Percentiles rank a stretch among this genome's conserved stretches.
Evolutionary conservation across 2,888 invertebrate genomes (phyloP).

Genomic region (Caenorhabditis sp.): DNA sequence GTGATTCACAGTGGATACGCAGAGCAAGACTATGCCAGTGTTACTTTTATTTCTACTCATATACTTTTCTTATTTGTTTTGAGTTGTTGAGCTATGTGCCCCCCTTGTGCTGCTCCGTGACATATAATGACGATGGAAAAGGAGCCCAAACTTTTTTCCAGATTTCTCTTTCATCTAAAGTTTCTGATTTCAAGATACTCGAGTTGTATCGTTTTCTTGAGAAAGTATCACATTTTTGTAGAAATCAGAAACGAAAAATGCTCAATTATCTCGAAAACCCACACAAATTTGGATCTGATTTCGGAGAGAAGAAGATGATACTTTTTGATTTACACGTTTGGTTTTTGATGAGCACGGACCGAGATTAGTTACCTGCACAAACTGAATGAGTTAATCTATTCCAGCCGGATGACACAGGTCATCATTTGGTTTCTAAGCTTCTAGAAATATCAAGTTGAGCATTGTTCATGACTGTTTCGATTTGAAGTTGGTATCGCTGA

Average conservation of each 20-base stretch:
- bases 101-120: not conserved
- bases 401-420: not conserved
- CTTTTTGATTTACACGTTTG: slow-evolving; percentile 7
- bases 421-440: not conserved
- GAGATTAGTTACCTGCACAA: slow-evolving; percentile 4
- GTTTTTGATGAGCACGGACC: not conserved
- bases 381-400: not conserved
- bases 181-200: not conserved
- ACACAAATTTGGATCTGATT: slow-evolving; percentile 10
- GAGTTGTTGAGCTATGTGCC: slow-evolving; percentile 2
- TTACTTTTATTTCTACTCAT: slow-evolving; percentile 35
- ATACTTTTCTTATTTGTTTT: slow-evolving; percentile 42
- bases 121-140: slow-evolving; percentile 16
- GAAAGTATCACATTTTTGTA: slow-evolving; percentile 8
- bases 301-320: slow-evolving; percentile 7
- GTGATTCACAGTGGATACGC: slow-evolving; percentile 31
- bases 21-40: slow-evolving; percentile 33
- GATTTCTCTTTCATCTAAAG: not conserved
- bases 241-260: not conserved
- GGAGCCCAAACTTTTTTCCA: not conserved
- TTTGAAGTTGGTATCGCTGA: too few relatives aligned
- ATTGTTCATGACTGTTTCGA: too few relatives aligned
- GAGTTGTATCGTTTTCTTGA: not conserved
- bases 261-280: slow-evolving; percentile 1
- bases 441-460: not conserved